These are phyloP conservation scores for Eulemur rufifrons DNA, from an alignment of 2,113 vertebrate species.

Conservation along the genomic window DNA sequence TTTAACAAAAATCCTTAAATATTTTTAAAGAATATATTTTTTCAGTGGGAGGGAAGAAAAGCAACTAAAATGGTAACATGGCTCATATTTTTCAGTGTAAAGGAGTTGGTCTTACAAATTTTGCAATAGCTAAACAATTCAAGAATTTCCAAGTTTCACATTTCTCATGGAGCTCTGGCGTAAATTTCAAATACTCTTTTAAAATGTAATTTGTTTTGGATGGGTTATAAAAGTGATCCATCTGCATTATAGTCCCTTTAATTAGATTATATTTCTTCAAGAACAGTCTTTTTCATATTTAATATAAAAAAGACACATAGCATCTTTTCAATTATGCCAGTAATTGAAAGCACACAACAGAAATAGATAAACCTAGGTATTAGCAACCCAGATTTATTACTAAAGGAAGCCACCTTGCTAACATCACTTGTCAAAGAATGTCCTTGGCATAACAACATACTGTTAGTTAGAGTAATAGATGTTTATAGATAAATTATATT, in stretches of 20 bases:
- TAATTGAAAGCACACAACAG: background rate
- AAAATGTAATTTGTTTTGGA: background rate
- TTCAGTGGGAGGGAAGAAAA: background rate
- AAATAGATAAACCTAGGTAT: background rate
- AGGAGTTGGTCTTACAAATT: background rate
- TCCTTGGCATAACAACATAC: background rate
- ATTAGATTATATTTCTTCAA: conserved; percentile 16
- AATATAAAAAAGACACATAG: background rate
- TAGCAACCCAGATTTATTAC: background rate
- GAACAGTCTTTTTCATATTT: background rate
- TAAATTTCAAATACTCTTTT: conserved; percentile 5
- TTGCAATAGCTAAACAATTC: background rate
- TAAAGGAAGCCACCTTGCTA: background rate
- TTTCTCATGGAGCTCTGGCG: background rate
- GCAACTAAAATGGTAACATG: background rate
- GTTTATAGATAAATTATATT: background rate
- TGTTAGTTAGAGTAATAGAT: background rate
- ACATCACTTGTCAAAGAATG: background rate
- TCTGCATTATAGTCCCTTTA: background rate
- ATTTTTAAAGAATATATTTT: background rate
- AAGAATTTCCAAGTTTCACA: background rate
- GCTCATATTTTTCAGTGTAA: conserved; percentile 7
- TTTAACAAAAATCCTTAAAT: background rate
- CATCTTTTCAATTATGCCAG: background rate
- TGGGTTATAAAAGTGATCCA: background rate